Evolutionary conservation across 2,797 vertebrate species (phyloP), one percentile per base, ranked within the genome.

Genomic region (Heteromormyrus szaboi): DNA sequence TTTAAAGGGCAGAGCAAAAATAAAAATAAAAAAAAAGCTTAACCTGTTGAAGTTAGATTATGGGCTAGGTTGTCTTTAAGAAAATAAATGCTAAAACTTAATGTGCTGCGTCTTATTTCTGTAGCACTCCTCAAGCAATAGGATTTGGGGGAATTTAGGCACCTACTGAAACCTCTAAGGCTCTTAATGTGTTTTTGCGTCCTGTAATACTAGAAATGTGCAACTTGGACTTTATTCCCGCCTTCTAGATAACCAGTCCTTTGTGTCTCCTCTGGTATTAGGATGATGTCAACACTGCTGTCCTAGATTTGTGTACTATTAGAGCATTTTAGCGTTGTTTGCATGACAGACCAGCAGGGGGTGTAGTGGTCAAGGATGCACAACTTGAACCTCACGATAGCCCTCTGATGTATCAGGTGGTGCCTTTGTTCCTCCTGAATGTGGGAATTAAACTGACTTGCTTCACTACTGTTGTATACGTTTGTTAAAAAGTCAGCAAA

Each of bases 61-160:
- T 96, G 97, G 96, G 96, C 97, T 97, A 98, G 97, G 96, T 97
- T 97, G 97, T 98, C 97, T 97, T 98, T 95, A 95, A 97, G 95
- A 97, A 96, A 99, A 99, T 99, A 99, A 99, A 99, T 97, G 96
- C 97, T 98, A 97, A 98, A 98, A 98, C 92, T 88, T 25, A 25
- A 37, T 93, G 91, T 50, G 81, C 93, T 92, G 92, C 88, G 92
- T 92, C 89, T 89, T 92, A 88, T 92, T 85, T 92, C 89, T 90
- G 90, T 92, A 53, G 0, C 84, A 25, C 3, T 72, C 46, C 11
- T 22, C 14, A 48, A 22, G n/a, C 46, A 53, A 8, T 29, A 33
- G 22, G n/a, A 25, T 25, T 25, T 53, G 22, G 4, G 44, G 8
- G 46, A 50, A 51, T 50, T 85, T 85, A 53, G 9, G 29, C 29